A percentile compares a stretch with the other conserved stretches of the same genome.
These are phyloP conservation scores for Peromyscus aztecus DNA, from an alignment of 2,797 vertebrate species.

Conservation along the genomic window DNA sequence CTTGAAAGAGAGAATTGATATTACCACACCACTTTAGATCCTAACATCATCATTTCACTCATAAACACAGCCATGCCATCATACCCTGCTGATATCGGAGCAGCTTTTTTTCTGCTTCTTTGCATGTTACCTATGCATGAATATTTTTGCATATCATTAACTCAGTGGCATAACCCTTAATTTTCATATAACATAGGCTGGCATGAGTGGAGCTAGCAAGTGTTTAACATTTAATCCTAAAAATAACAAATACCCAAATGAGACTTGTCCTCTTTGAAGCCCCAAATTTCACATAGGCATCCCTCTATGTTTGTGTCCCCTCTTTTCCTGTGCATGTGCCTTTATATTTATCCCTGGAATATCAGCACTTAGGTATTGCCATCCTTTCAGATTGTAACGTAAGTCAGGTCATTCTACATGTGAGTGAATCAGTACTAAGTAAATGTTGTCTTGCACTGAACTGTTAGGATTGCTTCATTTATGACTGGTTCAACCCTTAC, in stretches of 20 bases:
- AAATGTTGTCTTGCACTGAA: neutral
- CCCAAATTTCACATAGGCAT: neutral
- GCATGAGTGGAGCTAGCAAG: neutral
- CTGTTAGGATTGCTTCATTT: neutral
- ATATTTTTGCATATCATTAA: neutral
- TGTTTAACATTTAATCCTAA: conserved; percentile 18
- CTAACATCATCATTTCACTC: neutral
- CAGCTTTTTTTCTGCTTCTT: neutral
- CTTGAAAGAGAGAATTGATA: neutral
- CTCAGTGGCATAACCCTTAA: neutral
- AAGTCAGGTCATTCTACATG: neutral
- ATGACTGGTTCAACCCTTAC: neutral
- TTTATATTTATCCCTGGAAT: neutral
- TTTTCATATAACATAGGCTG: neutral
- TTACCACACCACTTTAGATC: neutral
- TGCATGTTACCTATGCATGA: neutral
- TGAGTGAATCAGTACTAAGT: neutral
- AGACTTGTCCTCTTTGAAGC: neutral
- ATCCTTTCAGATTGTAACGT: neutral
- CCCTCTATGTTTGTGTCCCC: neutral
- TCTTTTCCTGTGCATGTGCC: neutral
- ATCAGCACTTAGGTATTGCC: neutral
- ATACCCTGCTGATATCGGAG: neutral
- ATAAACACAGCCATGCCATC: neutral
- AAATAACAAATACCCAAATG: neutral